These are phyloP conservation scores for Rhyacophila brunnea DNA, from an alignment of 1,140 invertebrate species.

Conservation along the genomic window DNA sequence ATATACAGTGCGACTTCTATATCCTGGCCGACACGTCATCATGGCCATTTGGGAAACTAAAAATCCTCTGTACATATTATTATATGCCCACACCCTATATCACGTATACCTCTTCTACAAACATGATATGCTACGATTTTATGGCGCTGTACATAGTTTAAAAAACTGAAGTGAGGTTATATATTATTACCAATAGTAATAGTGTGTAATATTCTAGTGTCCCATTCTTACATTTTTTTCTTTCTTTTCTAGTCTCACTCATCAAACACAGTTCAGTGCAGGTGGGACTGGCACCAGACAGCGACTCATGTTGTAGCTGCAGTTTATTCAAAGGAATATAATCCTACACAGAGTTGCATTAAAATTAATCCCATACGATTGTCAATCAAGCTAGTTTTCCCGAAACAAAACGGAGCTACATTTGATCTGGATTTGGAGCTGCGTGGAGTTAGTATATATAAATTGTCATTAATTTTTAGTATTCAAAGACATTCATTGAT, in stretches of 20 bases:
- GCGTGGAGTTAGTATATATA: slow-evolving; percentile 68
- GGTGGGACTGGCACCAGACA: slow-evolving; percentile 94
- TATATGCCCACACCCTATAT: too few species aligned
- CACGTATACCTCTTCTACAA: too few species aligned
- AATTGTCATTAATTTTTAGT: neutral
- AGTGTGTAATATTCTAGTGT: too few species aligned
- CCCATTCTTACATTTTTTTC: too few species aligned
- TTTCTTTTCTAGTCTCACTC: slow-evolving; percentile 46
- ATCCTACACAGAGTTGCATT: slow-evolving; percentile 71
- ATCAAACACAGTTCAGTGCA: slow-evolving; percentile 68
- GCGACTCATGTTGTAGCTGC: slow-evolving; percentile 77
- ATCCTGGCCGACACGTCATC: too few species aligned
- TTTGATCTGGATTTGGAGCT: slow-evolving; percentile 84
- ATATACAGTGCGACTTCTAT: too few species aligned
- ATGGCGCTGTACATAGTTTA: too few species aligned
- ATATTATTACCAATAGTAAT: too few species aligned
- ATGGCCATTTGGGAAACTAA: too few species aligned
- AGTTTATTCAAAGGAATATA: slow-evolving; percentile 88
- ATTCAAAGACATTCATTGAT: neutral
- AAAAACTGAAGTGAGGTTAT: too few species aligned
- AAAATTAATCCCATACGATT: slow-evolving; percentile 85
- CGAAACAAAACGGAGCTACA: slow-evolving; percentile 68
- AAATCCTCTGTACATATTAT: too few species aligned
- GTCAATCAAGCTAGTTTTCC: slow-evolving; percentile 75
- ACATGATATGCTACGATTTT: too few species aligned